Conservation (phyloP, 1,140 invertebrate genomes). For the Argopecten irradians region DNA sequence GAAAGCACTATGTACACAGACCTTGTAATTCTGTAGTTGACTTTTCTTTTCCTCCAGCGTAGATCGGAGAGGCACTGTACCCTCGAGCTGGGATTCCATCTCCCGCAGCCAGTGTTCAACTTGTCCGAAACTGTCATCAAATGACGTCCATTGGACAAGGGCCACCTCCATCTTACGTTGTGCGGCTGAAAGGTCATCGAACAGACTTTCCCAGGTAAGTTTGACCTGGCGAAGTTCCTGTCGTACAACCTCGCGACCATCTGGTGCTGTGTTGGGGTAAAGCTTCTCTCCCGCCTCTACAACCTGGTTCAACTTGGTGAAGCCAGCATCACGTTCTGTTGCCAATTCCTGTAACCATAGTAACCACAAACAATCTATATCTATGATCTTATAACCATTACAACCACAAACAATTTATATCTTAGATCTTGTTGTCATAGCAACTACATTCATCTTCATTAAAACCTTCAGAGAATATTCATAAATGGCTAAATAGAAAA, state of each 20-base stretch:
- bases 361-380: slow-evolving; percentile 20
- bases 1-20: slow-evolving; percentile 54
- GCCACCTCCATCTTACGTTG: slow-evolving; percentile 90
- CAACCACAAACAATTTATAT: not conserved
- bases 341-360: slow-evolving; percentile 84
- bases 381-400: not conserved
- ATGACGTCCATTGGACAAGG: slow-evolving; percentile 74
- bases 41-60: slow-evolving; percentile 94
- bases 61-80: slow-evolving; percentile 84
- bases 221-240: slow-evolving; percentile 84
- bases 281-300: slow-evolving; percentile 92
- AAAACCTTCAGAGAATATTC: too few species aligned
- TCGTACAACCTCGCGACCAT: slow-evolving; percentile 91
- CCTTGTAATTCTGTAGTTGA: slow-evolving; percentile 84
- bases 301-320: slow-evolving; percentile 87
- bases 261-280: slow-evolving; percentile 89
- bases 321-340: slow-evolving; percentile 86
- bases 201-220: slow-evolving; percentile 87
- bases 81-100: slow-evolving; percentile 86
- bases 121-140: slow-evolving; percentile 82
- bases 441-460: not conserved
- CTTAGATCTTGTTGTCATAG: not conserved
- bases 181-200: slow-evolving; percentile 80
- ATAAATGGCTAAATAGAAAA: too few species aligned
- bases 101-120: slow-evolving; percentile 88